Evolutionary conservation across 2,797 vertebrate species (phyloP).

Genomic region (Acropternis orthonyx): DNA sequence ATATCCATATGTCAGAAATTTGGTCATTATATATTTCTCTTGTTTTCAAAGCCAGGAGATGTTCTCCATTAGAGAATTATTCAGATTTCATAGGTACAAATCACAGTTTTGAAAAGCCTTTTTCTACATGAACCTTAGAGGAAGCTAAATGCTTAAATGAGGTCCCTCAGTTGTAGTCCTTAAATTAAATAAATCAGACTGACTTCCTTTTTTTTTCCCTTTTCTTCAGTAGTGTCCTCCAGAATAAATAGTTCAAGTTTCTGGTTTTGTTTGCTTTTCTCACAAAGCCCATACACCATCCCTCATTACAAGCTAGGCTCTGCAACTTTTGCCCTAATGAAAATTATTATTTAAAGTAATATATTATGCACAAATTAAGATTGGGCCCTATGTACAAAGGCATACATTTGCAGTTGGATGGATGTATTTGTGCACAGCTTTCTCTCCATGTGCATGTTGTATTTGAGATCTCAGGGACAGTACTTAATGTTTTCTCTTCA

Average conservation of each 20-base stretch:
- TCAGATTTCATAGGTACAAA: background rate
- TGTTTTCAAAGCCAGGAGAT: background rate
- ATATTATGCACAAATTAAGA: background rate
- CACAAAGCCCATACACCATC: background rate
- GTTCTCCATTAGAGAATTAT: background rate
- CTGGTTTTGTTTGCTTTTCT: background rate
- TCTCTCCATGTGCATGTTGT: background rate
- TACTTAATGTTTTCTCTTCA: background rate
- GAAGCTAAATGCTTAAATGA: background rate
- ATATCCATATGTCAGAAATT: background rate
- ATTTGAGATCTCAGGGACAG: background rate
- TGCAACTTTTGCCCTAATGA: background rate
- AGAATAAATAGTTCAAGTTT: background rate
- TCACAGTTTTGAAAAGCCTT: background rate
- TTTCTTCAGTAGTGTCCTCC: background rate
- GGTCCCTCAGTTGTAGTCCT: background rate
- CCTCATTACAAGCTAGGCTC: background rate
- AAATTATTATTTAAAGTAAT: background rate
- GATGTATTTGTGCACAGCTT: background rate
- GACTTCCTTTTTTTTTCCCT: fast-evolving
- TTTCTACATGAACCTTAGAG: background rate
- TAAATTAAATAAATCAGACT: constrained; percentile 11
- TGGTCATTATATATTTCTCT: background rate
- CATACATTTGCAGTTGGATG: background rate
- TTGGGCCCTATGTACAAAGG: background rate